A percentile compares a stretch with the other conserved stretches of the same genome.
These are phyloP conservation scores for Ochotona princeps DNA, from an alignment of 2,113 vertebrate genomes.

Conservation along the genomic window DNA sequence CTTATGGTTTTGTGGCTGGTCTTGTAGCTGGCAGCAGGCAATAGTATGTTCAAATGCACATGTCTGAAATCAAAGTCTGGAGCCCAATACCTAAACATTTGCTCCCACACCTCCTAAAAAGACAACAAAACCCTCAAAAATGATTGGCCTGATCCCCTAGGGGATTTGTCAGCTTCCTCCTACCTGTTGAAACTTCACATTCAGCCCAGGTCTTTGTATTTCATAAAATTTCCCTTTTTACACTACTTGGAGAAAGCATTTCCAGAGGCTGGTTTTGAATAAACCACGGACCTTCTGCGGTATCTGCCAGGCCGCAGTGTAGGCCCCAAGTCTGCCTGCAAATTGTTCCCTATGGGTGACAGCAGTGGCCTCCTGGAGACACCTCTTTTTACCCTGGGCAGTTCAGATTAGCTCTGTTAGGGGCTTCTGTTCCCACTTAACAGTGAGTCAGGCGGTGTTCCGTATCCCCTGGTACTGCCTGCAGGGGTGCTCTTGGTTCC, in stretches of 20 bases:
- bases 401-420: neutral
- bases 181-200: neutral
- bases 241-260: neutral
- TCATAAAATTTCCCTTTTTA: neutral
- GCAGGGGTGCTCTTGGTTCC: accelerated
- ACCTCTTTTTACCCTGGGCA: accelerated
- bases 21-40: too few species aligned
- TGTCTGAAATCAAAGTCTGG: neutral
- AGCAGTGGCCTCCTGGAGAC: too few species aligned
- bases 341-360: accelerated
- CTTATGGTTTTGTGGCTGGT: neutral
- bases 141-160: constrained; percentile 21
- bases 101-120: neutral
- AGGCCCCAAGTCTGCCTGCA: accelerated
- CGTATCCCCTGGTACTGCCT: too few species aligned
- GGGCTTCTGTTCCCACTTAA: neutral
- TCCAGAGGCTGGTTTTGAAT: neutral
- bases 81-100: neutral
- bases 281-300: neutral
- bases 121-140: neutral
- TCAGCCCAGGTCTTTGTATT: neutral
- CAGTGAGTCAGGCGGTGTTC: neutral
- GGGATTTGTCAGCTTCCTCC: neutral
- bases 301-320: too few species aligned
- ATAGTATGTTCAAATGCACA: neutral